Evolutionary conservation across 2,888 invertebrate genomes (phyloP).

Genomic region (Eristalinus aeneus): DNA sequence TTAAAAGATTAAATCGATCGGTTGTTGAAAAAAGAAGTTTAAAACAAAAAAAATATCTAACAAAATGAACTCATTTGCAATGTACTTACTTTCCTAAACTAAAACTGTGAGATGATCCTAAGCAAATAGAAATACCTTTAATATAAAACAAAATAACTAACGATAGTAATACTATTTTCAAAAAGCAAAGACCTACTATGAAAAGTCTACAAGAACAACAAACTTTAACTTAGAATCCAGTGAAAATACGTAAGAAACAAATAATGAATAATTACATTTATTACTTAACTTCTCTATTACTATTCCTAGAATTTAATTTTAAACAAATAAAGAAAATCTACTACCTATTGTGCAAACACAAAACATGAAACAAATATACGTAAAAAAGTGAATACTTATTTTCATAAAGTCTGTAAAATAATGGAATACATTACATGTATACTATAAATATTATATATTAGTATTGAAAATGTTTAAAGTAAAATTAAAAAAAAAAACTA

Average conservation of each 20-base stretch:
- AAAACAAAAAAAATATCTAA: slow-evolving; percentile 10
- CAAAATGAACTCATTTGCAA: slow-evolving; percentile 52
- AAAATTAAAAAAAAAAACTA: slow-evolving; percentile 24
- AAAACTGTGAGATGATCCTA: slow-evolving; percentile 63
- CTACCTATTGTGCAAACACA: slow-evolving; percentile 68
- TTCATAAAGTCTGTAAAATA: slow-evolving; percentile 71
- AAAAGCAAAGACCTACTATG: slow-evolving; percentile 36
- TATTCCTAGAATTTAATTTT: slow-evolving; percentile 71
- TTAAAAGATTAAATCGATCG: slow-evolving; percentile 49
- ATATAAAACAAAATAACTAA: slow-evolving; percentile 29
- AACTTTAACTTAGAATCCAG: slow-evolving; percentile 59
- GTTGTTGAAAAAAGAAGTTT: slow-evolving; percentile 51
- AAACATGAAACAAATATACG: slow-evolving; percentile 68
- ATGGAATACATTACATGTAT: slow-evolving; percentile 74
- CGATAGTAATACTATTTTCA: slow-evolving; percentile 49
- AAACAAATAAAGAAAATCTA: slow-evolving; percentile 63
- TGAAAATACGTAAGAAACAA: slow-evolving; percentile 49
- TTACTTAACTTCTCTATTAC: slow-evolving; percentile 69
- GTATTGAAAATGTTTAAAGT: slow-evolving; percentile 58
- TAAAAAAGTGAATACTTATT: slow-evolving; percentile 71
- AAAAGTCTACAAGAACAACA: slow-evolving; percentile 53
- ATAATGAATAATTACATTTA: slow-evolving; percentile 57
- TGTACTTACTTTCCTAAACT: slow-evolving; percentile 67
- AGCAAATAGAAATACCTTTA: slow-evolving; percentile 32
- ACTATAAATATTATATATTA: slow-evolving; percentile 70